These are phyloP conservation scores for Poecilia latipinna DNA, from an alignment of 2,113 vertebrate genomes.

Conservation along the genomic window DNA sequence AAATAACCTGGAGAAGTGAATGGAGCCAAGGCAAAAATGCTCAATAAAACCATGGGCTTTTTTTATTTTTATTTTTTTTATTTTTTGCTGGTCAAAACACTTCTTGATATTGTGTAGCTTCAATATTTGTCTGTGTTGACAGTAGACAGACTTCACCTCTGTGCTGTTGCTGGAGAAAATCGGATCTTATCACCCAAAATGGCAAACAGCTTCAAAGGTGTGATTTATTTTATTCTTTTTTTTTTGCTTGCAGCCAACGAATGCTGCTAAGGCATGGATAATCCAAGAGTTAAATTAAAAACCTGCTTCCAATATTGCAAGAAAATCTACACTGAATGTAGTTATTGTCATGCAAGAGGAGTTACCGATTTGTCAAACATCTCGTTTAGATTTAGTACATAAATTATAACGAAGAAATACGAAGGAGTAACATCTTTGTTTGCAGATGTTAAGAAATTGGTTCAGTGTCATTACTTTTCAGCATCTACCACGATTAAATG, in stretches of 20 bases:
- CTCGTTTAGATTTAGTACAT: too few species aligned
- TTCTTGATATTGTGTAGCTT: not conserved
- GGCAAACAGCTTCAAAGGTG: conserved; percentile 3
- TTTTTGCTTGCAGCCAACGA: not conserved
- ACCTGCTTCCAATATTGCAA: not conserved
- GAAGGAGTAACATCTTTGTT: too few species aligned
- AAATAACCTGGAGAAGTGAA: not conserved
- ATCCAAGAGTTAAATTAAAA: not conserved
- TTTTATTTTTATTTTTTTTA: not conserved
- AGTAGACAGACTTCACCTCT: not conserved
- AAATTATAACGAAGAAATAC: too few species aligned
- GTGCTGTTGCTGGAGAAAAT: not conserved
- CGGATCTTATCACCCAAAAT: not conserved
- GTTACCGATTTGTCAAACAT: too few species aligned
- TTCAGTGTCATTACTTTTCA: too few species aligned
- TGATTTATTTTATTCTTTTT: not conserved
- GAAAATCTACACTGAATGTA: too few species aligned
- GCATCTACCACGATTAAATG: too few species aligned
- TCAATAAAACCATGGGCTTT: not conserved
- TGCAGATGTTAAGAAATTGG: too few species aligned
- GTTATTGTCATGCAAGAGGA: too few species aligned
- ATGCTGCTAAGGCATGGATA: not conserved
- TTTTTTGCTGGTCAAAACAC: not conserved
- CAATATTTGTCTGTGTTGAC: not conserved
- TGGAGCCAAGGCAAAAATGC: not conserved